Conservation (phyloP, 1,140 invertebrate species). For the Saccostrea echinata region DNA sequence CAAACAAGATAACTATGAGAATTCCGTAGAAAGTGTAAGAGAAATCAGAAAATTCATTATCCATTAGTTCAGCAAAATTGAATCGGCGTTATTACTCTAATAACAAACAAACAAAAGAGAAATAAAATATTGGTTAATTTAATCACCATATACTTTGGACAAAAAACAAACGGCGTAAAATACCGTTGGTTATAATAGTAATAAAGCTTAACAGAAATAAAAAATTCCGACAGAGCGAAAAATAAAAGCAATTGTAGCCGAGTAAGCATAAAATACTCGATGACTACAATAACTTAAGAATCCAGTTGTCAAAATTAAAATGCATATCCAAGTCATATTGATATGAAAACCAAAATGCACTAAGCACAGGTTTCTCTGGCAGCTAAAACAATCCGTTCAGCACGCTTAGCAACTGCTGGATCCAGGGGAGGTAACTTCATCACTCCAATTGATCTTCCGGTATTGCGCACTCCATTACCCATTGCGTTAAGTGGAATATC, state of each 20-base stretch:
- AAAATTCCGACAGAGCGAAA: background rate
- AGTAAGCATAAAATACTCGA: slow-evolving; percentile 4
- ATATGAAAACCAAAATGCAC: background rate
- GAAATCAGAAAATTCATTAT: slow-evolving; percentile 2
- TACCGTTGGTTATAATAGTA: background rate
- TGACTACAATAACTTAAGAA: background rate
- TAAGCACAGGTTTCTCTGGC: slow-evolving; percentile 54
- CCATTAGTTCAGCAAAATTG: background rate
- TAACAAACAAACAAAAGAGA: background rate
- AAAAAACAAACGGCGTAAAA: background rate
- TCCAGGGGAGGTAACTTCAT: slow-evolving; percentile 67
- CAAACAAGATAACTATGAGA: background rate
- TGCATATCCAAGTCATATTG: background rate
- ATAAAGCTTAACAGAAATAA: background rate
- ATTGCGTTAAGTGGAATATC: slow-evolving; percentile 35
- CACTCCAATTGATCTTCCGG: slow-evolving; percentile 55
- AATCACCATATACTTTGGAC: background rate
- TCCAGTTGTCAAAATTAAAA: background rate
- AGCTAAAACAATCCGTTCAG: slow-evolving; percentile 51
- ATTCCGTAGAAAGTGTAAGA: background rate
- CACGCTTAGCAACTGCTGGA: slow-evolving; percentile 46
- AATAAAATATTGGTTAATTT: slow-evolving; percentile 18
- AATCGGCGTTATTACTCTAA: background rate
- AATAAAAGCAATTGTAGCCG: background rate
- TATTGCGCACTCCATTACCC: slow-evolving; percentile 35